Evolutionary conservation across 2,797 vertebrate species (phyloP), one percentile per base, ranked within the genome.

Genomic region (Hydrocynus forskahlii): DNA sequence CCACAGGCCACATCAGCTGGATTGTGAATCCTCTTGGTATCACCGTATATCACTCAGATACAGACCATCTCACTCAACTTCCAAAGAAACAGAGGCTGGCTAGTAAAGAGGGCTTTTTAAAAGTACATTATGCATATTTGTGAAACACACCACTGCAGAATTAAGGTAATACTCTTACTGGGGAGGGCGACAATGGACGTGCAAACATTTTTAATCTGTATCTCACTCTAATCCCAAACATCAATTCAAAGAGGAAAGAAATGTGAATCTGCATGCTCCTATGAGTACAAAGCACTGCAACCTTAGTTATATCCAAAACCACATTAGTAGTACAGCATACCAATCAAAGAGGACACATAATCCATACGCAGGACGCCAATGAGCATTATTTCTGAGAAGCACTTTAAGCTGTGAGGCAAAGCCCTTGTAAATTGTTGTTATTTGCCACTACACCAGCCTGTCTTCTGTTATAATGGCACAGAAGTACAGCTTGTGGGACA

Each of bases 301-400:
- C 17, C 3, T 23, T 23, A 55, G 57, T 79, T 70, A 21, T 40
- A 59, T 62, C 54, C 55, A 40, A 23, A 75, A 70, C 57, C 43
- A 43, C 66, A 54, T 84, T 66, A 54, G 21, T 21, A 76, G 21
- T 9, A 19, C 25, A 71, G 59, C 54, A 76, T 80, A 66, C 66
- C 75, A 76, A 83, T 83, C 67, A 29, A 76, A 21, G 21, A 8
- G 8, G 73, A 54, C 82, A 38, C 50, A 64, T n/a, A 25, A 75
- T 70, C 59, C 50, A 76, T 67, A 67, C 66, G 79, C 69, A 67
- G n/a, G 67, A 72, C 43, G 64, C 67, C 70, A 72, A 64, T 52
- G 25, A 16, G n/a, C 17, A 38, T 82, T 59, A 66, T 17, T 67
- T 66, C 66, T 76, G 73, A 50, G n/a, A 71, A 50, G 73, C 72